Evolutionary conservation across 2,888 invertebrate species (phyloP), one percentile per base, ranked within the genome.

Genomic region (Caenorhabditis sinica): DNA sequence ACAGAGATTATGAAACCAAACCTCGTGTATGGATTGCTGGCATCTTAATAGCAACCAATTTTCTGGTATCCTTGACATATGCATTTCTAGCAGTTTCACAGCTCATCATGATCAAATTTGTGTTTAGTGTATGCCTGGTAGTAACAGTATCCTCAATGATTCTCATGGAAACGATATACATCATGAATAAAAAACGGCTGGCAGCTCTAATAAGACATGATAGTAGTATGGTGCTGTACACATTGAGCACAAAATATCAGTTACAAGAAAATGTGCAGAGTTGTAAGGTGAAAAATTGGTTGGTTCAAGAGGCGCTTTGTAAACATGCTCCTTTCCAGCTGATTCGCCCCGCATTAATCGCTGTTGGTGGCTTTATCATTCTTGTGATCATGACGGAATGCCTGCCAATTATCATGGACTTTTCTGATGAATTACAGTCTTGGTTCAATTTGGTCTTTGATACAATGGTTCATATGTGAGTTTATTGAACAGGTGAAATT

Each of bases 221-320:
- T 36, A 68, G 23, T 20, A 65, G 23, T n/a, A n/a, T 33, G 36
- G 49, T 76, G 15, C 33, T 56, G 58, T 82, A 82, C 23, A 72
- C 82, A 0, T 20, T 82, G 36, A 82, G 82, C 33, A 66, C 63
- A 6, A 71, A 72, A 30, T 82, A 82, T 60, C 82, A 82, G 53
- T 43, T 76, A 30, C 71, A 82, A n/a, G 82, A 82, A 25, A 82
- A 82, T 76, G 82, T 82, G 36, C 25, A 51, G n/a, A 76, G 75
- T 72, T 72, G 72, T 51, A 72, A 66, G 58, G 80, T 80, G 43
- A 51, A 23, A 9, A 28, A 15, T 25, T 40, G n/a, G n/a, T n/a
- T n/a, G n/a, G n/a, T n/a, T 8, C 13, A 40, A 36, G 6, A 2
- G 20, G 17, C 17, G n/a, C 30, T 17, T 13, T n/a, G 60, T 30